Evolutionary conservation across 2,888 invertebrate species (phyloP).

Genomic region (Keiferia lycopersicella): DNA sequence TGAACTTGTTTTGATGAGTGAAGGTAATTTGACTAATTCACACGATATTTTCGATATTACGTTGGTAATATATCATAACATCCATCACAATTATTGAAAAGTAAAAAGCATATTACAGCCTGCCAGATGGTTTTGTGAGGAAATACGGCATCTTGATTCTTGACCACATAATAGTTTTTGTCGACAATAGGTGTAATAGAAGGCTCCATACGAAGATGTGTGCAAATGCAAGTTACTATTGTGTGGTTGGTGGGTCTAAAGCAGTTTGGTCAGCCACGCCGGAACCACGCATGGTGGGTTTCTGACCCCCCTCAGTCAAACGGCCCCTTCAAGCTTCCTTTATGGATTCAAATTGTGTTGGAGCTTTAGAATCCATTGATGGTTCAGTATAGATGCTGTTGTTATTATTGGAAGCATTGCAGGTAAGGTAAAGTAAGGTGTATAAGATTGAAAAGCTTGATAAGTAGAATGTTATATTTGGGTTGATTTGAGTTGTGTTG

Average conservation of each 20-base stretch:
- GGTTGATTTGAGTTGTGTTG: neutral
- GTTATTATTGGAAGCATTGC: neutral
- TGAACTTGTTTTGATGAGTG: constrained; percentile 6
- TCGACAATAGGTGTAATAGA: constrained; percentile 13
- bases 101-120: too few relatives aligned
- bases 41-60: neutral
- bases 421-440: too few relatives aligned
- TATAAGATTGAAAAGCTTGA: neutral
- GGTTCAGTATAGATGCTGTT: neutral
- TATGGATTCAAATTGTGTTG: neutral
- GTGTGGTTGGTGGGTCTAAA: constrained; percentile 10
- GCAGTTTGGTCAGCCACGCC: constrained; percentile 11
- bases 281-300: constrained; percentile 41
- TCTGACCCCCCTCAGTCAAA: constrained; percentile 34
- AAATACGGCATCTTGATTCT: neutral
- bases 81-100: too few relatives aligned
- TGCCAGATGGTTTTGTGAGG: too few relatives aligned
- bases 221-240: neutral
- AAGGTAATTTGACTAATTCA: neutral
- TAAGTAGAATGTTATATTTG: neutral
- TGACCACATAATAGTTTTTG: constrained; percentile 15
- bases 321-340: neutral
- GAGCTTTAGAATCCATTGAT: neutral
- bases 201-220: neutral
- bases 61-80: neutral